These are phyloP conservation scores for Melanostoma scalare DNA, from an alignment of 2,888 invertebrate species.

Conservation along the genomic window DNA sequence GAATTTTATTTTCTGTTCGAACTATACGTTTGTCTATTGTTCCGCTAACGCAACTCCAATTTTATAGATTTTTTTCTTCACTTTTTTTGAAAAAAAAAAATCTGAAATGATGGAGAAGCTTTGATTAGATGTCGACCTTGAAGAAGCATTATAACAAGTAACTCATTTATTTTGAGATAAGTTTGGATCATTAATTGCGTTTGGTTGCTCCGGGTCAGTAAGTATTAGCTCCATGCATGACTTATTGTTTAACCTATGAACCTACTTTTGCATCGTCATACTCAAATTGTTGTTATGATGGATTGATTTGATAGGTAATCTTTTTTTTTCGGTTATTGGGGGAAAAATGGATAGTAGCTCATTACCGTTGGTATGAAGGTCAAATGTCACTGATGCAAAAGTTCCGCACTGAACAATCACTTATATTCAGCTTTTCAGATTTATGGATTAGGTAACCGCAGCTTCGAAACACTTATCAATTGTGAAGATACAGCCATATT, in stretches of 20 bases:
- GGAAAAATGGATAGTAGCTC: too few species aligned
- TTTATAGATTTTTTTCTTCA: neutral
- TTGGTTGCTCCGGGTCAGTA: constrained; percentile 32
- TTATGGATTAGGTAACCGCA: too few species aligned
- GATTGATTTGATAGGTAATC: too few species aligned
- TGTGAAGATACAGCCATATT: too few species aligned
- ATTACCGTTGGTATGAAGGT: too few species aligned
- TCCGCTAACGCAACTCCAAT: constrained; percentile 11
- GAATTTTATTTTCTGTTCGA: constrained; percentile 4
- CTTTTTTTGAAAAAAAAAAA: constrained; percentile 14
- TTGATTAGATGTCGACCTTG: constrained; percentile 31
- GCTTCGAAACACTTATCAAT: too few species aligned
- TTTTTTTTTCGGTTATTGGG: too few species aligned
- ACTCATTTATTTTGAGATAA: constrained; percentile 6
- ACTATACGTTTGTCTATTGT: constrained; percentile 22
- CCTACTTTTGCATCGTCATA: constrained; percentile 16
- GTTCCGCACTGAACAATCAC: too few species aligned
- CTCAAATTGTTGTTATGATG: neutral
- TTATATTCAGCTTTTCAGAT: too few species aligned
- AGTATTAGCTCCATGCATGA: constrained; percentile 11
- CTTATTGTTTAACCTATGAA: constrained; percentile 20
- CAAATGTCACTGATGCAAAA: too few species aligned
- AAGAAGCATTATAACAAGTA: constrained; percentile 13
- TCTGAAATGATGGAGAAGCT: neutral
- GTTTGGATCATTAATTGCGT: constrained; percentile 30